Percentiles rank a stretch among this genome's conserved stretches.
Conservation (phyloP, 1,140 invertebrate genomes). For the Dryas iulia region DNA sequence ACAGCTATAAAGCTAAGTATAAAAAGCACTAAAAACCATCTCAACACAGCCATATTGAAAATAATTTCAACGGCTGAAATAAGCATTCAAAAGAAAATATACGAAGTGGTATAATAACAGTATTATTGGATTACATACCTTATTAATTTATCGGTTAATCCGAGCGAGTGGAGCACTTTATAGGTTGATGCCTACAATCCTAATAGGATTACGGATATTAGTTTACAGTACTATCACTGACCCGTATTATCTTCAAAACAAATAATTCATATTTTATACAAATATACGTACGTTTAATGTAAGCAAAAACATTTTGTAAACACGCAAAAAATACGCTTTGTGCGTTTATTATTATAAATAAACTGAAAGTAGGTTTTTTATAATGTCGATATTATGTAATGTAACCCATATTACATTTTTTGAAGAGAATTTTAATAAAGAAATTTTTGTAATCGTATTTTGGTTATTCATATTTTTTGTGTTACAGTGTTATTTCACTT, state of each 20-base stretch:
- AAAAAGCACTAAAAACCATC: no score
- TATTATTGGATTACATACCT: neutral
- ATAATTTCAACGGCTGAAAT: neutral
- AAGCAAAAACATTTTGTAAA: no score
- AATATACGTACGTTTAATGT: neutral
- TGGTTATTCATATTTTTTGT: no score
- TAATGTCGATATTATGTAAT: no score
- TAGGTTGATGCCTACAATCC: slow-evolving; percentile 1
- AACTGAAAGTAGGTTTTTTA: no score
- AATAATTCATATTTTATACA: neutral
- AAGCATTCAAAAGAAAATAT: neutral
- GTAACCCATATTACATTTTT: no score
- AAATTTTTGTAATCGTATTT: no score
- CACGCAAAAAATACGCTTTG: no score
- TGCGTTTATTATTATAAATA: no score
- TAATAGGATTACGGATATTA: slow-evolving; percentile 3
- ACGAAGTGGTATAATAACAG: neutral
- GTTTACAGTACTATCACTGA: neutral
- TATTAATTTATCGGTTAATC: neutral
- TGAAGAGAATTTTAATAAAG: no score
- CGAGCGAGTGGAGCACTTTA: neutral
- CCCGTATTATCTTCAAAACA: neutral
- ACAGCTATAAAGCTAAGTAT: no score
- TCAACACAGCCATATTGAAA: neutral
- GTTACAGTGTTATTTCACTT: no score